A percentile compares a stretch with the other conserved stretches of the same genome.
These are phyloP conservation scores for Chaetophractus vellerosus DNA, from an alignment of 2,797 vertebrate genomes.

Conservation along the genomic window DNA sequence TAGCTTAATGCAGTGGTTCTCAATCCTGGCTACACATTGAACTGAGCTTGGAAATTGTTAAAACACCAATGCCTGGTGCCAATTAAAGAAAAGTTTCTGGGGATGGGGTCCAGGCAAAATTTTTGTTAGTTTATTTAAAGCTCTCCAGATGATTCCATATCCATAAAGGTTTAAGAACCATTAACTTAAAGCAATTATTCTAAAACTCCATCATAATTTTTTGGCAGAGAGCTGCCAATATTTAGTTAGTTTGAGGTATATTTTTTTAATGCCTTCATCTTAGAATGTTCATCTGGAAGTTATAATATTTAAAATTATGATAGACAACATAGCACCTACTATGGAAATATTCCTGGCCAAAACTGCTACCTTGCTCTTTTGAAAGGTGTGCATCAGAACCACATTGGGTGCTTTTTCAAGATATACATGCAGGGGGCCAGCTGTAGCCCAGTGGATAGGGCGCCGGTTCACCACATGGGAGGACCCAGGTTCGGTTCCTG, in stretches of 20 bases:
- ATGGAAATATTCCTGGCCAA: background rate
- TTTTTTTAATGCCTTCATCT: conserved; percentile 54
- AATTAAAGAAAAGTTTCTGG: conserved; percentile 13
- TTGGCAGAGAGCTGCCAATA: conserved; percentile 39
- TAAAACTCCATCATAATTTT: conserved; percentile 24
- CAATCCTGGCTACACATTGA: background rate
- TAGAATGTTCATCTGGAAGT: conserved; percentile 32
- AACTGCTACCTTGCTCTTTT: conserved; percentile 25
- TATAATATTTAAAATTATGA: background rate
- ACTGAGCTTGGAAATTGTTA: conserved; percentile 37
- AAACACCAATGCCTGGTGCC: background rate
- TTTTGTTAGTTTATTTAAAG: conserved; percentile 43
- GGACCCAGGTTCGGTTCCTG: no score
- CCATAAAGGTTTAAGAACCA: background rate
- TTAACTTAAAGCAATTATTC: conserved; percentile 22
- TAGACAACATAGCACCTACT: background rate
- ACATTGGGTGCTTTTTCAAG: conserved; percentile 17
- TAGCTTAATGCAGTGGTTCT: background rate
- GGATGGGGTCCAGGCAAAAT: background rate
- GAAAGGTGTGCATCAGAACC: background rate
- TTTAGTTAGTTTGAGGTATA: background rate
- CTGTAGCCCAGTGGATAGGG: no score
- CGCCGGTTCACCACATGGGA: no score
- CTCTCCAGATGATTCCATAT: background rate
- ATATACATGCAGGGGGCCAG: background rate